A percentile compares a stretch with the other conserved stretches of the same genome.
These are phyloP conservation scores for Magallana angulata DNA, from an alignment of 1,140 invertebrate genomes.

Conservation along the genomic window DNA sequence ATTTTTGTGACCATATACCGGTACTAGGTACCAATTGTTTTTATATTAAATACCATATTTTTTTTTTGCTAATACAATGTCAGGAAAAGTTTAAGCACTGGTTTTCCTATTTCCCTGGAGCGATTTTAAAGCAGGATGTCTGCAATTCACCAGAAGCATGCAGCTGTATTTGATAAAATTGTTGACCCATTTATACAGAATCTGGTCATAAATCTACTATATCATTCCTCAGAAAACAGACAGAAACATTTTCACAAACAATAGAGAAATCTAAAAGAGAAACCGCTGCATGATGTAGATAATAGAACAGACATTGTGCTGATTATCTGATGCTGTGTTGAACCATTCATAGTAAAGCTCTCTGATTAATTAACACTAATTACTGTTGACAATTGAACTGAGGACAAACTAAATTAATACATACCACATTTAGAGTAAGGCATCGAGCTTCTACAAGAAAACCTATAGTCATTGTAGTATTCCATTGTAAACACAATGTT, in stretches of 20 bases:
- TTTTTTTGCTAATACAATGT: too few species aligned
- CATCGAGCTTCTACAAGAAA: slow-evolving; percentile 3
- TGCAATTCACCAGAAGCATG: not conserved
- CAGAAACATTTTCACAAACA: too few species aligned
- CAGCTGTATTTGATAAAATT: slow-evolving; percentile 9
- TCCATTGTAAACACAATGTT: not conserved
- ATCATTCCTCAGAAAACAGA: too few species aligned
- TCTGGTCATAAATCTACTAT: not conserved
- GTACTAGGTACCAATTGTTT: too few species aligned
- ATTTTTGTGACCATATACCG: too few species aligned
- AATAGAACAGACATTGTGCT: too few species aligned
- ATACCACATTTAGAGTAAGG: slow-evolving; percentile 29
- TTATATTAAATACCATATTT: too few species aligned
- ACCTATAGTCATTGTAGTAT: slow-evolving; percentile 29
- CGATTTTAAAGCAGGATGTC: not conserved
- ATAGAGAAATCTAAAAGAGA: too few species aligned
- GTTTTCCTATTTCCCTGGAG: not conserved
- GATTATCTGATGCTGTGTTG: too few species aligned
- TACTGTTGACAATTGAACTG: not conserved
- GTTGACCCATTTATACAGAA: not conserved
- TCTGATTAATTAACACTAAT: not conserved
- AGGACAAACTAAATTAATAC: slow-evolving; percentile 7
- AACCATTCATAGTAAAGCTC: not conserved
- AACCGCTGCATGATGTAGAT: too few species aligned
- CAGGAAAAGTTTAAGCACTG: not conserved